Base-by-base conservation (phyloP, 2,113 vertebrate genomes). In the Xyrauchen texanus region DNA sequence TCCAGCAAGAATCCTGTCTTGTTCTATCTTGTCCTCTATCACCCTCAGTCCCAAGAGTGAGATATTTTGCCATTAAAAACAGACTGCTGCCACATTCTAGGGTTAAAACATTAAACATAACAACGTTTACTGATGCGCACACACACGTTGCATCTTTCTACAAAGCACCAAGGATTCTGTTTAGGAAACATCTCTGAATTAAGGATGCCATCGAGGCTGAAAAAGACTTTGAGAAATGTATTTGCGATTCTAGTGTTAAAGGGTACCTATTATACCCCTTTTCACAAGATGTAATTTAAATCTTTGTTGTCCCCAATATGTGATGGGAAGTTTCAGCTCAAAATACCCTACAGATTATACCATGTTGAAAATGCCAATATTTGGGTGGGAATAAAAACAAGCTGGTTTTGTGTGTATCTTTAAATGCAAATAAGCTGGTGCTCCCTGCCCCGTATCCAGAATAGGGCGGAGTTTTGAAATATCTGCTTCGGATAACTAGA, bases 51-150 rank as follows among this genome's bases (percentile, higher is more conserved):
- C 52, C 60, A 74, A 74, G 16, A 16, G 45, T 3, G 58, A 21
- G 10, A 42, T 1, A 34, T 1, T 13, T n/a, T 55, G 15, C 42
- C 42, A 68, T 62, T 61, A 42, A 53, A 71, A 57, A 68, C 49
- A 67, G 34, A 61, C 2, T 15, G 55, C 62, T 47, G 57, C 15
- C 44, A 63, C 21, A 44, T 79, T 57, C 57, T 13, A 63, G 6
- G 49, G 4, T 6, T 66, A 13, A 71, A 81, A 64, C 66, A 44
- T 55, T 11, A 47, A 78, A 79, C 45, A 47, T 58, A 57, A 42
- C 45, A 76, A 34, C 10, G 15, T 34, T 34, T 34, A 34, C 21
- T 34, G 21, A 34, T 34, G 21, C 21, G 21, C 21, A 34, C 21
- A 34, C 3, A 42, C 53, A 49, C 7, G 53, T 47, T 67, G 16